Base-by-base conservation (phyloP, 2,113 vertebrate species). In the Muntiacus reevesi region DNA sequence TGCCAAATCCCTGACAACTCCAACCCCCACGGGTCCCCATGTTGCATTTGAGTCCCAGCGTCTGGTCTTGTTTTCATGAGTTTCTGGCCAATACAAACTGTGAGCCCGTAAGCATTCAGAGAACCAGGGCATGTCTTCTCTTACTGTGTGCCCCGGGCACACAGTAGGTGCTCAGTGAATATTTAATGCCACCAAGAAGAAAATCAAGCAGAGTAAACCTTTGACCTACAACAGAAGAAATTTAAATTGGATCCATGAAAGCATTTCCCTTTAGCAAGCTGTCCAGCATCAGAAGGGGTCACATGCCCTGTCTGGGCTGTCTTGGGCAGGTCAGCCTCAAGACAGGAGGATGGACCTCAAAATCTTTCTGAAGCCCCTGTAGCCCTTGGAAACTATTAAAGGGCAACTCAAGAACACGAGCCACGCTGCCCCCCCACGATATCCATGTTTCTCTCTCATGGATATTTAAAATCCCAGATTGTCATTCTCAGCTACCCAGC, bases 401-500 rank as follows among this genome's bases (percentile, higher is more conserved):
- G n/a, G 59, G 5, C 54, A 50, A 76, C 43, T 91, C 85, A 87
- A 71, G 87, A 87, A 87, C 36, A n/a, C 28, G 25, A 55, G 43
- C 50, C 43, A 13, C 59, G 59, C 83, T n/a, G 15, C 33, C 78
- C 71, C 71, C 71, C 43, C 57, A 78, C 5, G n/a, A 36, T 87
- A 47, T 86, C 94, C 62, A 52, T 64, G 62, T 93, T 84, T 30
- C 14, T 74, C 87, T 94, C 88, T 85, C 28, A n/a, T 5, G 86
- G 82, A 79, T 67, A 76, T 62, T 94, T 91, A 9, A 78, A 50
- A 78, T 91, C 96, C 94, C 97, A 96, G 97, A 94, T 94, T 96
- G 95, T 55, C 92, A 90, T 60, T 90, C 96, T 78, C 79, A 43
- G 92, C 74, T 95, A 93, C 81, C 95, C 97, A 96, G 95, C 93